Percentiles rank a stretch among this genome's conserved stretches.
Evolutionary conservation across 2,888 invertebrate genomes (phyloP).

Genomic region (Lucinisca nassula): DNA sequence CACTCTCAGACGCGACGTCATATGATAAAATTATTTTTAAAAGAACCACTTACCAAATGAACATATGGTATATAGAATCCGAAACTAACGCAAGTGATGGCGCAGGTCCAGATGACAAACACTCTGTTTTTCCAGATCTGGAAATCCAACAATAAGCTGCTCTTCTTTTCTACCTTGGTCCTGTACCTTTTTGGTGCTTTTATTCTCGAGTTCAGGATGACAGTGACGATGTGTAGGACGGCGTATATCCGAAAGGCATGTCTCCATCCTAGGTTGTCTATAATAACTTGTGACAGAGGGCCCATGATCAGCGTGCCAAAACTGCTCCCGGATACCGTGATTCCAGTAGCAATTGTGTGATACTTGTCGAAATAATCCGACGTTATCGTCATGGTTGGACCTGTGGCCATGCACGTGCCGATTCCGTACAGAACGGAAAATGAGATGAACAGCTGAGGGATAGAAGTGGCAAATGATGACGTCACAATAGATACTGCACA

Average conservation of each 20-base stretch:
- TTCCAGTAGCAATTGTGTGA: conserved; percentile 79
- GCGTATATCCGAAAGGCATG: conserved; percentile 75
- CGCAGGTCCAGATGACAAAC: conserved; percentile 79
- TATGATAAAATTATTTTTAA: no score
- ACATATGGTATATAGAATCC: conserved; percentile 84
- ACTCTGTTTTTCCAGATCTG: conserved; percentile 82
- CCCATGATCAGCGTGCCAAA: conserved; percentile 80
- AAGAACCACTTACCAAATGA: conserved; percentile 78
- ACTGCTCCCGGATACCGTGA: conserved; percentile 82
- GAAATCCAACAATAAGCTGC: conserved; percentile 73
- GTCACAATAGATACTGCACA: conserved; percentile 75
- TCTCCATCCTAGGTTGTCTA: conserved; percentile 78
- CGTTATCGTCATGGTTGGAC: conserved; percentile 81
- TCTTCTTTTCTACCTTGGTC: conserved; percentile 40
- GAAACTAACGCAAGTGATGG: conserved; percentile 82
- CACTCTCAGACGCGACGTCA: no score
- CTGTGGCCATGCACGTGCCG: conserved; percentile 79
- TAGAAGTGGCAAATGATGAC: conserved; percentile 77
- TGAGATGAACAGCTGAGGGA: conserved; percentile 75
- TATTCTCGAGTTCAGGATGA: conserved; percentile 67
- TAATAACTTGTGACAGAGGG: conserved; percentile 76
- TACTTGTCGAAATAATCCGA: conserved; percentile 82
- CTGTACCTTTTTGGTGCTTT: conserved; percentile 45
- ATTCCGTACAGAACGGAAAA: conserved; percentile 82
- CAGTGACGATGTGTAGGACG: conserved; percentile 67